Evolutionary conservation across 2,113 vertebrate species (phyloP).

Genomic region (Malurus melanocephalus): DNA sequence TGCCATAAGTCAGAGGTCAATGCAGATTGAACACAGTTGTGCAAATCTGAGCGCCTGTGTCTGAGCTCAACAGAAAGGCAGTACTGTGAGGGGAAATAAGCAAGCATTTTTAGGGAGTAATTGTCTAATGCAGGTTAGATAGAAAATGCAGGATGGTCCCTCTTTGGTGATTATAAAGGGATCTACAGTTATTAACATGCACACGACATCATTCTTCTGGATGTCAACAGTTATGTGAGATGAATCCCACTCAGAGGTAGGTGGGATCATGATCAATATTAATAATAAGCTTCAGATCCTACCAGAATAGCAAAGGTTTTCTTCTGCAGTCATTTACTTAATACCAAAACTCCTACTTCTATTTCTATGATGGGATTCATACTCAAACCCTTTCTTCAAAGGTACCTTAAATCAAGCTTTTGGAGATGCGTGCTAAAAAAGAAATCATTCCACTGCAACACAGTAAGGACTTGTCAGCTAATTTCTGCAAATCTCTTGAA

Average conservation of each 20-base stretch:
- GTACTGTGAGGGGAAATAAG: not conserved
- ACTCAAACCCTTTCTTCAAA: not conserved
- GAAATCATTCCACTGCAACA: not conserved
- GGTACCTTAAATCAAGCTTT: not conserved
- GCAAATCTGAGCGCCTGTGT: not conserved
- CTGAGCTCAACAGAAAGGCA: not conserved
- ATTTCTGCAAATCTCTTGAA: not conserved
- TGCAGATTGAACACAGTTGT: not conserved
- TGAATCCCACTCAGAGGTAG: slow-evolving; percentile 32
- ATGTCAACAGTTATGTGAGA: not conserved
- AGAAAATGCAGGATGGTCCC: not conserved
- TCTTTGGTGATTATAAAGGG: not conserved
- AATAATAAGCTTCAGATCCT: slow-evolving; percentile 21
- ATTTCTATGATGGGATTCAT: not conserved
- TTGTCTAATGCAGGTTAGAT: not conserved
- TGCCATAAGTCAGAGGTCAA: not conserved
- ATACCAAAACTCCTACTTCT: not conserved
- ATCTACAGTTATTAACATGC: not conserved
- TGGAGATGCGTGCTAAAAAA: not conserved
- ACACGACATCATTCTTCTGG: not conserved
- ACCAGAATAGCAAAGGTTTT: not conserved
- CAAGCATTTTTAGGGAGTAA: not conserved
- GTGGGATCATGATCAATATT: slow-evolving; percentile 23
- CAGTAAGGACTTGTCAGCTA: not conserved
- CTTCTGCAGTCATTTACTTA: not conserved